Percentiles rank a stretch among this genome's conserved stretches.
These are phyloP conservation scores for Buceros bicornis DNA, from an alignment of 2,797 vertebrate genomes.

Conservation along the genomic window DNA sequence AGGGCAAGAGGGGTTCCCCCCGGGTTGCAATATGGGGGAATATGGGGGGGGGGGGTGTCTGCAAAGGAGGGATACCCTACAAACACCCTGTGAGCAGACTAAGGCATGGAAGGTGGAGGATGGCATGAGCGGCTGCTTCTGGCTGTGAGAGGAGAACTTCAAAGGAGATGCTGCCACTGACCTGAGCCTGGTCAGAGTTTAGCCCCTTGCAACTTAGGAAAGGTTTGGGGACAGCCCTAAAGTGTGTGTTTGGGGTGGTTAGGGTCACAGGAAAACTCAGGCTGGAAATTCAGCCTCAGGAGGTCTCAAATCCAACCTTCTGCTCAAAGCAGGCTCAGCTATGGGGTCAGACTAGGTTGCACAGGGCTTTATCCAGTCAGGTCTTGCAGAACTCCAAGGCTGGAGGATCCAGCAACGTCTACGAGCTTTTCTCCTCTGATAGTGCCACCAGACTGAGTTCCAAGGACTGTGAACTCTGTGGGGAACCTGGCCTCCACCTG, in stretches of 20 bases:
- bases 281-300: background rate
- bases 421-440: background rate
- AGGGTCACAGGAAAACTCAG: background rate
- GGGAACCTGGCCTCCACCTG: background rate
- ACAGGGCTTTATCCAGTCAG: background rate
- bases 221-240: background rate
- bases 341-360: background rate
- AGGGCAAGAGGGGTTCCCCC: background rate
- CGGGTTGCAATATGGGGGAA: background rate
- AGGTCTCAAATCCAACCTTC: background rate
- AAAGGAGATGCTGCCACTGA: background rate
- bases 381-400: background rate
- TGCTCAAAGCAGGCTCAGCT: background rate
- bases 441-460: background rate
- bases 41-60: background rate
- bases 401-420: background rate
- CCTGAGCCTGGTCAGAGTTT: background rate
- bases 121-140: background rate
- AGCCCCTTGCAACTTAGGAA: background rate
- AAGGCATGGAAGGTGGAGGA: background rate
- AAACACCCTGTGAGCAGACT: fast-evolving
- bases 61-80: background rate
- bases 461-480: background rate
- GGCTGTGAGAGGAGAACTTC: background rate
- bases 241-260: background rate